Evolutionary conservation across 2,113 vertebrate genomes (phyloP).

Genomic region (Oncorhynchus nerka): DNA sequence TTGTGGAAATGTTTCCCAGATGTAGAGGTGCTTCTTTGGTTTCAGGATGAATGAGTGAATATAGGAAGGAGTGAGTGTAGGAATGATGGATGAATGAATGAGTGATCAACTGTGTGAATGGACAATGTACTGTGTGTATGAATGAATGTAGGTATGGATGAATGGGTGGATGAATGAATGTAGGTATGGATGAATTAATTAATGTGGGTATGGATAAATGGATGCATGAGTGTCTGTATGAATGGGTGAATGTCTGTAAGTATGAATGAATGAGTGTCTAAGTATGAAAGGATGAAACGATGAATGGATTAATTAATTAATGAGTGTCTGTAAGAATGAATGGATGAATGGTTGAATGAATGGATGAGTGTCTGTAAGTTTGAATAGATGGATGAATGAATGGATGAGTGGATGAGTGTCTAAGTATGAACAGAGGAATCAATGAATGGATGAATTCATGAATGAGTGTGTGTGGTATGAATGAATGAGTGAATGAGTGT

Average conservation of each 20-base stretch:
- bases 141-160: too few relatives aligned
- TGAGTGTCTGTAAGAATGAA: not conserved
- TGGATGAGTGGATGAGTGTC: slow-evolving; percentile 11
- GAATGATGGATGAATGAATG: not conserved
- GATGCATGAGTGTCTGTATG: not conserved
- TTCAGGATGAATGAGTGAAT: not conserved
- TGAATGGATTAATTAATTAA: too few relatives aligned
- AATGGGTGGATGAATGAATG: too few relatives aligned
- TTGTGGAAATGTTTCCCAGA: not conserved
- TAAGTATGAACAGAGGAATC: not conserved
- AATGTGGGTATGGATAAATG: too few relatives aligned
- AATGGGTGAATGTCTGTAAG: slow-evolving; percentile 5
- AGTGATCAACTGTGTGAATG: too few relatives aligned
- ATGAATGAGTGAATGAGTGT: too few relatives aligned
- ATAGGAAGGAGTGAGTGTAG: not conserved
- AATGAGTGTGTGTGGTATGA: not conserved
- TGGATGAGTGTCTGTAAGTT: not conserved
- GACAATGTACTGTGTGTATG: too few relatives aligned
- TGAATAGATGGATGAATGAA: not conserved
- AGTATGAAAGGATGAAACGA: too few relatives aligned
- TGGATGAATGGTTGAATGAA: not conserved
- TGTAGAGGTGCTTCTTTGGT: not conserved
- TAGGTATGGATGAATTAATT: too few relatives aligned
- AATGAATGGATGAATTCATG: slow-evolving; percentile 15
- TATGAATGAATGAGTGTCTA: too few relatives aligned